A percentile compares a stretch with the other conserved stretches of the same genome.
These are phyloP conservation scores for Numida meleagris DNA, from an alignment of 2,113 vertebrate genomes.

Conservation along the genomic window DNA sequence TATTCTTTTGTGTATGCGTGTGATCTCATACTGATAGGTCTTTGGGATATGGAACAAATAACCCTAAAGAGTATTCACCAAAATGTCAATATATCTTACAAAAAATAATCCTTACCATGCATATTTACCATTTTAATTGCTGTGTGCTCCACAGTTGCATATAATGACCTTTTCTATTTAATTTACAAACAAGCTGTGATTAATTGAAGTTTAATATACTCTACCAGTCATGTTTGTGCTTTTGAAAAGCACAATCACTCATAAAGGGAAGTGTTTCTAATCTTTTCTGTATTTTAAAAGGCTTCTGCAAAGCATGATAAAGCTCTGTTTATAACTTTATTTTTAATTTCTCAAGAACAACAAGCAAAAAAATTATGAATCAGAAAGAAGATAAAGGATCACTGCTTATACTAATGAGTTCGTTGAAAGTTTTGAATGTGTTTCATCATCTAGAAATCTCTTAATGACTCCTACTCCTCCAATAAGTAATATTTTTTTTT, in stretches of 20 bases:
- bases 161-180: background rate
- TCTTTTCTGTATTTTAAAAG: background rate
- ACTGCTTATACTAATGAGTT: background rate
- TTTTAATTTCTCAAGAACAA: background rate
- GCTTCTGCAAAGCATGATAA: background rate
- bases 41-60: background rate
- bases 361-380: background rate
- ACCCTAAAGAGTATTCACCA: background rate
- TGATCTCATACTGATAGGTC: background rate
- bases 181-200: background rate
- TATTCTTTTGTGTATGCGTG: background rate
- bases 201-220: background rate
- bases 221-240: background rate
- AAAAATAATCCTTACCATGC: background rate
- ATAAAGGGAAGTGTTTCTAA: background rate
- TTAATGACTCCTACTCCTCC: background rate
- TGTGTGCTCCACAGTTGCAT: background rate
- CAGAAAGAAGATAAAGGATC: background rate
- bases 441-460: background rate
- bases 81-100: background rate
- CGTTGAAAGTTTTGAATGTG: background rate
- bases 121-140: background rate
- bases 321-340: background rate
- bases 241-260: background rate
- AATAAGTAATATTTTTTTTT: background rate